phyloP scores from a whole-genome alignment of 2,888 invertebrate genomes.

The Tachina fera region DNA sequence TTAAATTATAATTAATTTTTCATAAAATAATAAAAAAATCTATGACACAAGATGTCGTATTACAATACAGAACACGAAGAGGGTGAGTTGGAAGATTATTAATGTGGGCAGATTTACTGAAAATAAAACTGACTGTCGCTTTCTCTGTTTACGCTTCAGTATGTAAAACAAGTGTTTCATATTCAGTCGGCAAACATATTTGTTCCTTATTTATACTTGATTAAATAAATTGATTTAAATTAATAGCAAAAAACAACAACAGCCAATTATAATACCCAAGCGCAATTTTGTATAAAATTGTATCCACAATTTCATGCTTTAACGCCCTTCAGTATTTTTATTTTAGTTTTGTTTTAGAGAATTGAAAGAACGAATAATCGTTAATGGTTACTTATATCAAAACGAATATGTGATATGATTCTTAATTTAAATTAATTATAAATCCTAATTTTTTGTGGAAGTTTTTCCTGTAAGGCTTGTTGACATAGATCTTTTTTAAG shows the following conservation, averaged over 20 bases:
- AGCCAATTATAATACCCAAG: background rate
- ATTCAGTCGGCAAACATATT: conserved; percentile 59
- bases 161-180: conserved; percentile 58
- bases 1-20: conserved; percentile 69
- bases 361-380: conserved; percentile 16
- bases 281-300: conserved; percentile 21
- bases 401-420: no score
- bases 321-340: conserved; percentile 40
- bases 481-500: no score
- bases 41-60: background rate
- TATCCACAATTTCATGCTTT: conserved; percentile 63
- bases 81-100: background rate
- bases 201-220: conserved; percentile 58
- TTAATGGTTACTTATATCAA: conserved; percentile 30
- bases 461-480: no score
- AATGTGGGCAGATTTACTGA: background rate
- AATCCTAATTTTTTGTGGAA: no score
- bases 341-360: conserved; percentile 12
- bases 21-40: conserved; percentile 50
- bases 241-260: conserved; percentile 5
- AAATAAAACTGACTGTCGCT: background rate
- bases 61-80: background rate
- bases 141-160: background rate
- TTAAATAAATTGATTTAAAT: conserved; percentile 45
- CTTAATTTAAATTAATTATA: no score